A percentile compares a stretch with the other conserved stretches of the same genome.
These are phyloP conservation scores for Mystacides longicornis DNA, from an alignment of 2,888 invertebrate species.

Conservation along the genomic window DNA sequence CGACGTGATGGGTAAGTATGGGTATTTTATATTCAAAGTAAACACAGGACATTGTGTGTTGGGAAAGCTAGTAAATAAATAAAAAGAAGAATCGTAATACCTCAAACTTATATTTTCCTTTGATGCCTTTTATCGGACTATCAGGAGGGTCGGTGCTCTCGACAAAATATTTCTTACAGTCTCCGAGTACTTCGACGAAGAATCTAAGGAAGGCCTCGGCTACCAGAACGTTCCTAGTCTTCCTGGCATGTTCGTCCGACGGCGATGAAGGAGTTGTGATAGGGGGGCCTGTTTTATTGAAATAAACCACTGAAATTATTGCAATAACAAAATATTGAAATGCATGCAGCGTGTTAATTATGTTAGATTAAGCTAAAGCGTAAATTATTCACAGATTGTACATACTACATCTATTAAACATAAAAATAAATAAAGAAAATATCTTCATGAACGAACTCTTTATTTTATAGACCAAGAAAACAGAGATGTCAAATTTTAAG, in stretches of 20 bases:
- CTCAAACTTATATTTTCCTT: neutral
- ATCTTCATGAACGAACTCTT: no score
- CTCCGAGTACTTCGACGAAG: slow-evolving; percentile 69
- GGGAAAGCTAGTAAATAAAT: no score
- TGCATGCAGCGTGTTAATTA: neutral
- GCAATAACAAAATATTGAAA: neutral
- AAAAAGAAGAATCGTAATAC: neutral
- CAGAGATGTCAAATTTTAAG: no score
- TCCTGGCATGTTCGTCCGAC: slow-evolving; percentile 38
- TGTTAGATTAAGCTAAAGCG: neutral
- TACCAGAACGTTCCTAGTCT: slow-evolving; percentile 62
- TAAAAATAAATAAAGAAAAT: no score
- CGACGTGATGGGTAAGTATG: no score
- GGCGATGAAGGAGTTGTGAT: slow-evolving; percentile 35
- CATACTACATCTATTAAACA: no score
- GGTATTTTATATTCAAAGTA: no score
- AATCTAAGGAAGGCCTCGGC: slow-evolving; percentile 72
- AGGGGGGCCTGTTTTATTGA: slow-evolving; percentile 18
- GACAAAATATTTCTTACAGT: slow-evolving; percentile 54
- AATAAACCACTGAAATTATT: slow-evolving; percentile 6
- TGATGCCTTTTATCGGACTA: neutral
- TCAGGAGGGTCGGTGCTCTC: slow-evolving; percentile 25
- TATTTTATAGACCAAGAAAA: no score
- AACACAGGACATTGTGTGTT: no score
- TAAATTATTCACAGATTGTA: no score